Evolutionary conservation across 1,140 invertebrate genomes (phyloP), one percentile per base, ranked within the genome.

Genomic region (Eriosoma lanigerum): DNA sequence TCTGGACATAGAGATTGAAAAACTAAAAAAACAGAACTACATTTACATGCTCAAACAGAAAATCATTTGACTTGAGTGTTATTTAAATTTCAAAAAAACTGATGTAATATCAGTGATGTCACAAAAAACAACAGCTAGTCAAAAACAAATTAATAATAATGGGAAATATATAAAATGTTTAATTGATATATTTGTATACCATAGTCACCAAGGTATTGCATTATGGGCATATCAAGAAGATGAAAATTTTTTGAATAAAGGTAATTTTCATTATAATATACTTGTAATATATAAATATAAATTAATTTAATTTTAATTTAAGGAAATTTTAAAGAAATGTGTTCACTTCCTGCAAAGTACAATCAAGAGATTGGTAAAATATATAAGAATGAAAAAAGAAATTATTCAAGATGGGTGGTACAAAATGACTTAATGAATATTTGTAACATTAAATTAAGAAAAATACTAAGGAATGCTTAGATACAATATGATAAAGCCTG

Each of bases 241-340:
- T 58, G 21, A 24, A 58, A 24, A 58, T 58, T 24, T 1, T 48
- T 48, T 48, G 8, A 58, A 58, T 24, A 58, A 24, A 58, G 54
- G 54, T 58, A 58, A 48, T 58, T 13, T 58, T 13, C 9, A 24
- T 58, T 24, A 24, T 58, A 48, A 15, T 48, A 10, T 48, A 13
- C 4, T 15, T 48, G 1, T 48, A 48, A 4, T 13, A 48, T 13
- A 13, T 48, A 48, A 26, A 24, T 58, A 58, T 58, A 24, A 58
- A 54, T 54, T 24, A 24, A 21, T 58, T 58, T 26, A 58, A 24
- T 24, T 24, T 58, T n/a, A 54, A 24, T 58, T 48, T 48, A 4
- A 58, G 54, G 54, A 24, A 58, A 58, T 58, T 58, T 58, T 58
- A 58, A 58, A 58, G 54, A 58, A 24, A 10, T 24, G 54, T 58